Evolutionary conservation across 2,888 invertebrate genomes (phyloP), one percentile per base, ranked within the genome.

Genomic region (Allygus modestus): DNA sequence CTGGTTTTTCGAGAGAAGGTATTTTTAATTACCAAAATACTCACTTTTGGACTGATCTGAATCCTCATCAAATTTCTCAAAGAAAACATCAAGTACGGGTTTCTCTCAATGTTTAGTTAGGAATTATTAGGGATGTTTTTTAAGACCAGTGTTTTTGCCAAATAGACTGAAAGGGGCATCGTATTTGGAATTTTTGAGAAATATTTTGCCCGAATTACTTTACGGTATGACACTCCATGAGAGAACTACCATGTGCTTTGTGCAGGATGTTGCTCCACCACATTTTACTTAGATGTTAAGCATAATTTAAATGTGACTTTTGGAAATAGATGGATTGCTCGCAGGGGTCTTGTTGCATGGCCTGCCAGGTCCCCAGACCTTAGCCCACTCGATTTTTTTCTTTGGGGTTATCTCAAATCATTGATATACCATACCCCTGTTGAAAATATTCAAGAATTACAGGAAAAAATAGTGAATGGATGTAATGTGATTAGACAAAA

Each of bases 1-100:
- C 33, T 37, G 26, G 46, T 20, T 75, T 75, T 26, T 75, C 41
- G 2, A 75, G 75, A 37, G 75, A 41, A 26, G 75, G 75, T 41
- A 75, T 75, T 75, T 75, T 75, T 41, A 75, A 75, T 75, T 46
- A 41, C 75, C 75, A 75, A 4, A 75, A 75, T 5, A 75, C 23
- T 75, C 41, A 75, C 75, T 43, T 75, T 41, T 41, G 75, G 75
- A 41, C 75, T n/a, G 37, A 75, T 41, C 7, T 23, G 15, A 75
- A 9, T 26, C 75, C 75, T 75, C 41, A 75, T n/a, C 12, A 75
- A 28, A 31, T 75, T 12, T 37, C 41, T 23, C 75, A 75, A 7
- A 37, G 37, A 37, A 37, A 75, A 26, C 75, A 75, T 71, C 31
- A 71, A 71, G 37, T 37, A 23, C 75, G 23, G 23, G 37, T 75